These are phyloP conservation scores for Paedocypris sp. DNA, from an alignment of 2,113 vertebrate genomes.

Conservation along the genomic window DNA sequence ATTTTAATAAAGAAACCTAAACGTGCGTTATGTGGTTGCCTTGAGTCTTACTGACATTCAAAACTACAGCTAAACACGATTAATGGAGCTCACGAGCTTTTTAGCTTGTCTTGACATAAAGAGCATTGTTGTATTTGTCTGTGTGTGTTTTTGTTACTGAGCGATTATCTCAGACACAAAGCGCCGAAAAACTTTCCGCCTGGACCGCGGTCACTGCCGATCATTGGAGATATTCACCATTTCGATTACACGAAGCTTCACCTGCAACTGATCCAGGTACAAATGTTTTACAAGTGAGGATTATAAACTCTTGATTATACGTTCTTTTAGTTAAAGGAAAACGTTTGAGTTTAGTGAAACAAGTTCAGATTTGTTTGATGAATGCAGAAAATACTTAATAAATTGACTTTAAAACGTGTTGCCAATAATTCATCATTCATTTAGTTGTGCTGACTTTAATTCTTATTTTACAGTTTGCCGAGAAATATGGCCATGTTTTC, in stretches of 20 bases:
- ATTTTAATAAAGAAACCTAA: no score
- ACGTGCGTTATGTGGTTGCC: no score
- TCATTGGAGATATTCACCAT: conserved; percentile 44
- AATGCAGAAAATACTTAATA: no score
- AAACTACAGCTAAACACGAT: neutral
- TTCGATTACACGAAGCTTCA: conserved; percentile 9
- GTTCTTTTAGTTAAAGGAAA: neutral
- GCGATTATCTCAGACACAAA: conserved; percentile 44
- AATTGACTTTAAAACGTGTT: no score
- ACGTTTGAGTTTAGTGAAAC: neutral
- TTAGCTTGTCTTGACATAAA: neutral
- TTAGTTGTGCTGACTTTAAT: no score
- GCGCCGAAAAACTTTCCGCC: conserved; percentile 57
- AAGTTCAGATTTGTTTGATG: no score
- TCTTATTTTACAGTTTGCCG: conserved; percentile 39
- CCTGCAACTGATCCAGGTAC: conserved; percentile 44
- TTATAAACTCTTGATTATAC: neutral
- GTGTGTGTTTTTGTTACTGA: conserved; percentile 54
- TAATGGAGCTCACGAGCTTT: neutral
- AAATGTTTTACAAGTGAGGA: neutral
- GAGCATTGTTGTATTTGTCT: conserved; percentile 45
- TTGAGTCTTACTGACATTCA: no score
- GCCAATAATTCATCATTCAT: no score
- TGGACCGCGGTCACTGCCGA: conserved; percentile 48
- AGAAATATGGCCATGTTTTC: conserved; percentile 58